Conservation (phyloP, 2,888 invertebrate species). For the Noctua pronuba region DNA sequence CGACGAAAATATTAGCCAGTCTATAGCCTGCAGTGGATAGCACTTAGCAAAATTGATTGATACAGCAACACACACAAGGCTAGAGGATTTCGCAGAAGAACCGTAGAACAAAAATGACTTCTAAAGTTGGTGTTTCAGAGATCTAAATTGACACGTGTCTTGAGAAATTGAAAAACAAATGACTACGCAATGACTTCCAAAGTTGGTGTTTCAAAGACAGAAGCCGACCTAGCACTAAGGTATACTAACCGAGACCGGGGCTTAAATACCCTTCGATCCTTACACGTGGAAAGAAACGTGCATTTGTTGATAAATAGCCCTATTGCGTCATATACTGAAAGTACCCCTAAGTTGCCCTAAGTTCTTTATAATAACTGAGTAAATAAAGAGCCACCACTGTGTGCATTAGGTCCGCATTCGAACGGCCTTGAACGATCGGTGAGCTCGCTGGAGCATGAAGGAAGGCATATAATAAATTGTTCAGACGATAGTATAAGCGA, state of each 20-base stretch:
- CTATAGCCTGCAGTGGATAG: background rate
- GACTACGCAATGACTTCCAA: background rate
- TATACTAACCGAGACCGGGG: background rate
- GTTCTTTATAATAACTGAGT: slow-evolving; percentile 7
- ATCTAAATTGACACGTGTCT: background rate
- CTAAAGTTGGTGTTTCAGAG: background rate
- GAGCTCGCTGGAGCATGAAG: background rate
- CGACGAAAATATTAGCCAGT: background rate
- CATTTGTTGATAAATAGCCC: background rate
- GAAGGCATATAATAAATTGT: slow-evolving; percentile 28
- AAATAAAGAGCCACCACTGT: slow-evolving; percentile 1
- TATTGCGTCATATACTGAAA: background rate
- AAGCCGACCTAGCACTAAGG: slow-evolving; percentile 3
- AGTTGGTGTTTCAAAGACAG: background rate
- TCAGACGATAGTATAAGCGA: slow-evolving; percentile 1
- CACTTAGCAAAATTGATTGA: background rate
- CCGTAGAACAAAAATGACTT: background rate
- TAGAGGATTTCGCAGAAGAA: background rate
- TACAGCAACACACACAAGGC: background rate
- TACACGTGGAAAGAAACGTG: slow-evolving; percentile 1
- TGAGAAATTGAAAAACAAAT: slow-evolving; percentile 5
- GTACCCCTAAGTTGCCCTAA: background rate
- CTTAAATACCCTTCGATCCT: background rate
- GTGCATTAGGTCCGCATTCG: slow-evolving; percentile 2
- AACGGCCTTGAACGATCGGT: background rate